Percentiles rank a stretch among this genome's conserved stretches.
phyloP scores from a whole-genome alignment of 1,140 invertebrate genomes.

The Drosophila aff. region DNA sequence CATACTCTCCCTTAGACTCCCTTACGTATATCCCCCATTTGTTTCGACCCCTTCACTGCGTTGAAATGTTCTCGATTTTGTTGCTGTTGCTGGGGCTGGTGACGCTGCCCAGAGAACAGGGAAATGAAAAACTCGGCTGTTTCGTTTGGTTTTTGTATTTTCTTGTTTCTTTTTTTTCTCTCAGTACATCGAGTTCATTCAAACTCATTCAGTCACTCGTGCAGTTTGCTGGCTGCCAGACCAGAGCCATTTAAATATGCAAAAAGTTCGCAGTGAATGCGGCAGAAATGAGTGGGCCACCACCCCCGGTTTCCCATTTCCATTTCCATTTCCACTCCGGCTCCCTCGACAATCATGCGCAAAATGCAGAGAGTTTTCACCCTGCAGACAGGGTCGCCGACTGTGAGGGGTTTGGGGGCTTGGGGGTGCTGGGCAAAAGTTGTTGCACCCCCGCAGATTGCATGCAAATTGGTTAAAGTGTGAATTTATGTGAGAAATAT shows the following conservation, averaged over 20 bases:
- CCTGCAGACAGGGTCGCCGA: slow-evolving; percentile 24
- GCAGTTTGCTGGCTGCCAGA: slow-evolving; percentile 53
- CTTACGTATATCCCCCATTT: slow-evolving; percentile 14
- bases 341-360: slow-evolving; percentile 37
- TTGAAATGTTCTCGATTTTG: slow-evolving; percentile 67
- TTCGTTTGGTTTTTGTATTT: slow-evolving; percentile 17
- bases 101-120: slow-evolving; percentile 45
- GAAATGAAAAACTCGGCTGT: slow-evolving; percentile 27
- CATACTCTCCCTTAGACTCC: not conserved
- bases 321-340: not conserved
- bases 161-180: slow-evolving; percentile 27
- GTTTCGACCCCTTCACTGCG: slow-evolving; percentile 36
- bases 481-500: slow-evolving; percentile 85
- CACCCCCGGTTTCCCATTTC: slow-evolving; percentile 9
- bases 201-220: slow-evolving; percentile 82
- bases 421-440: slow-evolving; percentile 30
- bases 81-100: slow-evolving; percentile 19
- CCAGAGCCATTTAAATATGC: slow-evolving; percentile 73
- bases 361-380: slow-evolving; percentile 34
- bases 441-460: slow-evolving; percentile 80
- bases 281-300: slow-evolving; percentile 52
- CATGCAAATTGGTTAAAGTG: slow-evolving; percentile 85
- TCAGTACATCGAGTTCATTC: slow-evolving; percentile 74
- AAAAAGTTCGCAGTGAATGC: slow-evolving; percentile 75
- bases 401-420: not conserved